A percentile compares a stretch with the other conserved stretches of the same genome.
phyloP scores from a whole-genome alignment of 2,113 vertebrate genomes.

The Rynchops niger region DNA sequence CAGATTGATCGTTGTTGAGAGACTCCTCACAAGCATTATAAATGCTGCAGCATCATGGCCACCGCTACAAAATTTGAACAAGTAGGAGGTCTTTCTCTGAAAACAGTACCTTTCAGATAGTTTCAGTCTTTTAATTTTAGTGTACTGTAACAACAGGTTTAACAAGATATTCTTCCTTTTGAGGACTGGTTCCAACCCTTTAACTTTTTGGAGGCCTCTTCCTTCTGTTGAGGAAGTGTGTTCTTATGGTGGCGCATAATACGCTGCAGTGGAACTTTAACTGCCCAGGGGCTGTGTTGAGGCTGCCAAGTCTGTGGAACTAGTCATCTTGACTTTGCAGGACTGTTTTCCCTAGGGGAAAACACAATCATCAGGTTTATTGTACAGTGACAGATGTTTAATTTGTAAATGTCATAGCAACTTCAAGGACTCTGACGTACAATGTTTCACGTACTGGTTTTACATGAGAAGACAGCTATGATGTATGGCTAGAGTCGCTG shows the following conservation, averaged over 20 bases:
- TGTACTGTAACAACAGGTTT: neutral
- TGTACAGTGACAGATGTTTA: constrained; percentile 29
- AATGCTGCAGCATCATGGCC: neutral
- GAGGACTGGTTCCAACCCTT: neutral
- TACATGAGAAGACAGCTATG: neutral
- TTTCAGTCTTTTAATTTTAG: neutral
- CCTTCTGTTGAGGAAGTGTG: neutral
- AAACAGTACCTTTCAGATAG: neutral
- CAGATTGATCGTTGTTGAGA: neutral
- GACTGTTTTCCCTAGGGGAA: neutral
- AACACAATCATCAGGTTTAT: neutral
- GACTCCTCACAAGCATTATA: neutral
- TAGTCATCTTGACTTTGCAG: neutral
- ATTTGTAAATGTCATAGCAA: neutral
- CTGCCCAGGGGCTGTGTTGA: neutral
- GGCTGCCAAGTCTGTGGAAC: constrained; percentile 5
- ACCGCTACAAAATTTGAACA: neutral
- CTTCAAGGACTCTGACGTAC: neutral
- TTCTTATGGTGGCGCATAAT: neutral
- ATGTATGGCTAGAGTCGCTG: neutral
- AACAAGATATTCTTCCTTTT: neutral
- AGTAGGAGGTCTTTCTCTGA: neutral
- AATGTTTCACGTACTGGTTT: neutral
- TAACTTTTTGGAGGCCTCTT: neutral
- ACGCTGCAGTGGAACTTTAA: neutral